Evolutionary conservation across 2,888 invertebrate species (phyloP), one percentile per base, ranked within the genome.

Genomic region (Trachelus tabidus): DNA sequence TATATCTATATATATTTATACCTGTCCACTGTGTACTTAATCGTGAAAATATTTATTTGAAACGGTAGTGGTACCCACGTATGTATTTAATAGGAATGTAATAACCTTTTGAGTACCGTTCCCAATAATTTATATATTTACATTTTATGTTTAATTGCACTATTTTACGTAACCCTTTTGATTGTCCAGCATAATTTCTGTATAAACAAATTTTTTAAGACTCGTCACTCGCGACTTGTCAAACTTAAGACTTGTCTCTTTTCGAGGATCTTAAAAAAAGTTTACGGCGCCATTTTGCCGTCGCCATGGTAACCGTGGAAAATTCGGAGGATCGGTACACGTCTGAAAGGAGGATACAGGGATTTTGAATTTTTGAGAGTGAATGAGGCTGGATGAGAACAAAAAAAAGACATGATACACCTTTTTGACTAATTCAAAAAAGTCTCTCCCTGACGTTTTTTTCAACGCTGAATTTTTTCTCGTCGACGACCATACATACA

Each of bases 51-150:
- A 56, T 73, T 34, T 56, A 37, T 77, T 75, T 73, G 31, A 12
- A 56, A 23, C 56, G 56, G 23, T 56, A 56, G 56, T 56, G 9
- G 0, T 56, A 56, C 56, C 56, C 56, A 82, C 85, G 77, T 81
- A 76, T 79, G 81, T 85, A 79, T 80, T 80, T 83, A 83, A 85
- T 77, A 83, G 78, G 75, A 79, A 76, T 68, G 78, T 77, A 82
- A 56, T 23, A 2, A 23, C 23, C 15, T 56, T 56, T 23, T 56
- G 23, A 56, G 56, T 56, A 23, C 23, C 56, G 2, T 56, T 56
- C 23, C 56, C 56, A 9, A 4, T 56, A 56, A 56, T 56, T 56
- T 56, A 56, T 56, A 56, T 56, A 23, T 56, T 23, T 56, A 56
- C 23, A 23, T 9, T 56, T 56, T 56, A 23, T 0, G 23, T 56